Base-by-base conservation (phyloP, 2,888 invertebrate genomes). In the Agrotis segetum region DNA sequence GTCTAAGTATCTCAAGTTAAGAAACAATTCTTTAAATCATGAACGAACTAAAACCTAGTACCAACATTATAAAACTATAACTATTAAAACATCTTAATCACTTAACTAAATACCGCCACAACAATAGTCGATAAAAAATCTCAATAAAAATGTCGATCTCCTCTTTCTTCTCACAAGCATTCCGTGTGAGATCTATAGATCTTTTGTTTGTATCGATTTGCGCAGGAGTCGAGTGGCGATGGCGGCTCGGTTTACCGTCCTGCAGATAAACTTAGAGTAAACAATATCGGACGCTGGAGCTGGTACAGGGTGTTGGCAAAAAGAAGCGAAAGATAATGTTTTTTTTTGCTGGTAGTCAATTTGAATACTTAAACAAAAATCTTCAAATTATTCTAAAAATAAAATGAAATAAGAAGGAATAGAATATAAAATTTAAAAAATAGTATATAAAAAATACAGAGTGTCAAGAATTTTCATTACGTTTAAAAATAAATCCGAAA, bases 201-300 rank as follows among this genome's bases (percentile, higher is more conserved):
- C 84, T 78, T 71, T 79, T 74, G 61, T 86, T 81, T 84, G 85
- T 82, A 88, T 89, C 85, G 88, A 88, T 88, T 82, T 83, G 84
- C 82, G 86, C 87, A 81, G 47, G 82, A 82, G 84, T 88, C 82
- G 72, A 47, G 77, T 88, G 83, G 81, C 87, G 80, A 73, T 87
- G 80, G 81, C 87, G 82, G 74, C 81, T 87, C 86, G 72, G 75
- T 83, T 87, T 81, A 86, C 86, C 76, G 73, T 74, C 86, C 70
- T 74, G 80, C 74, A 85, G 84, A 87, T 85, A 85, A 76, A 78
- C 73, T 69, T 83, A 80, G 75, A 72, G 84, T 87, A 87, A 87
- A 87, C 87, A 87, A 82, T 83, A 86, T 87, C 61, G 83, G 73
- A 78, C 69, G 68, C 49, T 74, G 55, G 11, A 46, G 58, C 46